Evolutionary conservation across 2,113 vertebrate species (phyloP), one percentile per base, ranked within the genome.

Genomic region (Diadophis punctatus): DNA sequence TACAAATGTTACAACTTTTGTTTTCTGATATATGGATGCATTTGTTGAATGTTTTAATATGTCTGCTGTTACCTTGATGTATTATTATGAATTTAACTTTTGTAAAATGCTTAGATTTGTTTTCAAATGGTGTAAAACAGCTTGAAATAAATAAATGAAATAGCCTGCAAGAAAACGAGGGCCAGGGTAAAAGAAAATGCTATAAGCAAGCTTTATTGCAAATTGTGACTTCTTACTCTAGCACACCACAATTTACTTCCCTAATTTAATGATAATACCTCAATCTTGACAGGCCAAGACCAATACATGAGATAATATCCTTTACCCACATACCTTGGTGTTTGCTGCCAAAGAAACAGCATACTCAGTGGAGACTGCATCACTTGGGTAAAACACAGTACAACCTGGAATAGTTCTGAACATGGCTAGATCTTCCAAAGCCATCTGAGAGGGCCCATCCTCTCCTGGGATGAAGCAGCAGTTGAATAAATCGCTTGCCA

Each of bases 361-460:
- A 25, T 97, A 95, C 94, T 99, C 98, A 0, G 98, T 97, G 0
- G 98, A 98, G n/a, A 98, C 94, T 0, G 97, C 98, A 43, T 99
- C 98, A 90, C 98, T 98, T 60, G 98, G 98, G 92, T 99, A 99
- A 97, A 99, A 99, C 91, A 99, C 88, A 0, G 98, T 98, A 92
- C 98, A 98, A 53, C 97, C 98, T 49, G 98, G 98, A 91, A 99
- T 96, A 51, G 98, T 98, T 53, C 98, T 97, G 96, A 99, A 99
- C 98, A 99, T 98, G 68, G 98, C 98, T 39, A 99, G 94, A 93
- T 99, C 98, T 90, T 99, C 98, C 5, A 99, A 96, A 34, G 98
- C 98, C 98, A 98, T 98, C 97, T 98, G 98, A 88, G 98, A 98
- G 6, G 98, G 98, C 0, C 98, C 98, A 11, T 98, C 98, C 93